phyloP scores from a whole-genome alignment of 2,888 invertebrate species.

The Luperina testacea region DNA sequence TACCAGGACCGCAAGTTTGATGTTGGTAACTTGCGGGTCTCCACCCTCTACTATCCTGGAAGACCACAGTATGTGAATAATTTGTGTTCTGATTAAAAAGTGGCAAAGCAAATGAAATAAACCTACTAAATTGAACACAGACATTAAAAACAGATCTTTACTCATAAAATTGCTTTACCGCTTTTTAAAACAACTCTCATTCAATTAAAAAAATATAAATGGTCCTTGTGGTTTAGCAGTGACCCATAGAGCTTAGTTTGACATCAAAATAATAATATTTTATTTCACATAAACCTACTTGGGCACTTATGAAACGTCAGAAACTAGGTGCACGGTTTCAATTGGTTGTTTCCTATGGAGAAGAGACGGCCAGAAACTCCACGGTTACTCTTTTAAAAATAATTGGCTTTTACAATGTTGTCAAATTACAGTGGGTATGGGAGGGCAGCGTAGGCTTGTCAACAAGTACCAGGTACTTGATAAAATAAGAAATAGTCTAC shows the following conservation, averaged over 20 bases:
- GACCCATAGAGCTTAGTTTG: background rate
- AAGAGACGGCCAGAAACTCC: too few relatives aligned
- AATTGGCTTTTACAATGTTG: too few relatives aligned
- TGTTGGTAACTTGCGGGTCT: conserved; percentile 89
- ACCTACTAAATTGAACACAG: background rate
- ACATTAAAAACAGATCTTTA: background rate
- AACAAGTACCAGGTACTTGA: too few relatives aligned
- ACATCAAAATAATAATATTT: too few relatives aligned
- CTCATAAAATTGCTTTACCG: background rate
- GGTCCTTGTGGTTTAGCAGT: background rate
- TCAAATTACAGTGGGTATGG: too few relatives aligned
- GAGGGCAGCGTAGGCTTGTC: too few relatives aligned
- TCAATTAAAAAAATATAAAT: background rate
- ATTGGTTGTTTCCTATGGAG: too few relatives aligned
- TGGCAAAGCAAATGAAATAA: background rate
- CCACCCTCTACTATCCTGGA: conserved; percentile 91
- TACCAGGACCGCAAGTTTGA: conserved; percentile 91
- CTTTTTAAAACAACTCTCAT: background rate
- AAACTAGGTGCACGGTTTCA: too few relatives aligned
- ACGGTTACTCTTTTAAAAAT: too few relatives aligned
- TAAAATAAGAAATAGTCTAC: too few relatives aligned
- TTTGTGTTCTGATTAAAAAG: background rate
- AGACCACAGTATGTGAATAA: conserved; percentile 89
- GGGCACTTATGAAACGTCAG: too few relatives aligned
- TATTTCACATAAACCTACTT: too few relatives aligned